Base-by-base conservation (phyloP, 2,797 vertebrate species). In the Furcifer pardalis region DNA sequence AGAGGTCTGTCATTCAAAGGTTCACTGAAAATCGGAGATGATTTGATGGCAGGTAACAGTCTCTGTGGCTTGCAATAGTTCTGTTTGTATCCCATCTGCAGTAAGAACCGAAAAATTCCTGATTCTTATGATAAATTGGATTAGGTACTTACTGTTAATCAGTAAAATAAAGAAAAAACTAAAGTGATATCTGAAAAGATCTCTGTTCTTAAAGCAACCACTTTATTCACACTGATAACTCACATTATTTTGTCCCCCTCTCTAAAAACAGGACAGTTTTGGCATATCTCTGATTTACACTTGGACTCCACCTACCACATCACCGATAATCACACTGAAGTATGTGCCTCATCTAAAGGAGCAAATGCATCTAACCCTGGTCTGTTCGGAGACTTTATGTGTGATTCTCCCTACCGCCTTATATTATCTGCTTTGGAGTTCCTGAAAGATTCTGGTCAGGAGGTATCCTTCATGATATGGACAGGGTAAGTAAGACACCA, bases 211-310 rank as follows among this genome's bases (percentile, higher is more conserved):
- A 56, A 56, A 56, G 52, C 52, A 56, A 15, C 21, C 46, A 8
- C 4, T 49, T 7, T 49, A 56, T 19, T 56, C 13, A 56, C 19
- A 56, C 17, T 19, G 15, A 56, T 56, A 77, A 83, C 90, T 82
- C 84, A 92, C 76, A 25, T 78, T 44, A 21, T 44, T 8, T n/a
- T 2, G 40, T 93, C 91, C 88, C 90, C 79, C 76, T 92, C 88
- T 90, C 78, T 82, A 88, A 83, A 93, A 89, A 84, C 95, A 99
- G 98, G 97, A 65, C 94, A 97, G 80, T 99, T 99, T 95, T 99
- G 98, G 98, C 98, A 99, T 81, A 95, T 99, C 87, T 97, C 98
- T 0, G 98, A 99, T 93, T 96, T 99, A 89, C 98, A 99, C 95
- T 96, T 99, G 94, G 98, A 99, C 92, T 97, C 98, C 0, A 96